Conservation (phyloP, 2,113 vertebrate species). For the Pelusios castaneus region DNA sequence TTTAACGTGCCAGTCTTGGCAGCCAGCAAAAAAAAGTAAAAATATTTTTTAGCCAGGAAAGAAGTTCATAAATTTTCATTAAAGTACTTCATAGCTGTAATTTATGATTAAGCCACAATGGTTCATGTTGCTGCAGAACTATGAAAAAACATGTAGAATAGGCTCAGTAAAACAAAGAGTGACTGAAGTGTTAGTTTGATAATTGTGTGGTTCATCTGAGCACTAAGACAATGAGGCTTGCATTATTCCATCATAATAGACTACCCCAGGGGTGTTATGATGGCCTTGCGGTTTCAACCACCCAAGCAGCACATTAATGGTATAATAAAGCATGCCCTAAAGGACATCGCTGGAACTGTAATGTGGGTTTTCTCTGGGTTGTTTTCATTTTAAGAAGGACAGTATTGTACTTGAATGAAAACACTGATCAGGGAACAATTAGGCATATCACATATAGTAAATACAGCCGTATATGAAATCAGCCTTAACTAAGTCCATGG, state of each 20-base stretch:
- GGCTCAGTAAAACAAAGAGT: neutral
- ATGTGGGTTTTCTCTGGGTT: neutral
- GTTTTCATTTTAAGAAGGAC: neutral
- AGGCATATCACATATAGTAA: neutral
- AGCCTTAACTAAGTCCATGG: neutral
- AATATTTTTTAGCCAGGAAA: conserved; percentile 31
- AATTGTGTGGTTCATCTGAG: conserved; percentile 22
- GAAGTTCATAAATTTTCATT: conserved; percentile 23
- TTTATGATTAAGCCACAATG: conserved; percentile 24
- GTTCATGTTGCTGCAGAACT: neutral
- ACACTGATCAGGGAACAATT: neutral
- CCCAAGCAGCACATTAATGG: neutral
- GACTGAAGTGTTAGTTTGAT: conserved; percentile 52
- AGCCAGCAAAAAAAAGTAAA: neutral
- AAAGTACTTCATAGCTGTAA: neutral
- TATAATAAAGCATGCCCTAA: neutral
- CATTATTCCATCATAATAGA: neutral
- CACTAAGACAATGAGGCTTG: neutral
- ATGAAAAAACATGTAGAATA: neutral
- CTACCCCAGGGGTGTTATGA: neutral
- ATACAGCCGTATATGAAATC: neutral
- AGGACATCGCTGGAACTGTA: neutral
- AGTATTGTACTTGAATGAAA: conserved; percentile 1
- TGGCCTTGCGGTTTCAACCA: neutral
- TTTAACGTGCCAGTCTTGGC: conserved; percentile 15